Base-by-base conservation (phyloP, 2,797 vertebrate genomes). In the Gambelia wislizenii region DNA sequence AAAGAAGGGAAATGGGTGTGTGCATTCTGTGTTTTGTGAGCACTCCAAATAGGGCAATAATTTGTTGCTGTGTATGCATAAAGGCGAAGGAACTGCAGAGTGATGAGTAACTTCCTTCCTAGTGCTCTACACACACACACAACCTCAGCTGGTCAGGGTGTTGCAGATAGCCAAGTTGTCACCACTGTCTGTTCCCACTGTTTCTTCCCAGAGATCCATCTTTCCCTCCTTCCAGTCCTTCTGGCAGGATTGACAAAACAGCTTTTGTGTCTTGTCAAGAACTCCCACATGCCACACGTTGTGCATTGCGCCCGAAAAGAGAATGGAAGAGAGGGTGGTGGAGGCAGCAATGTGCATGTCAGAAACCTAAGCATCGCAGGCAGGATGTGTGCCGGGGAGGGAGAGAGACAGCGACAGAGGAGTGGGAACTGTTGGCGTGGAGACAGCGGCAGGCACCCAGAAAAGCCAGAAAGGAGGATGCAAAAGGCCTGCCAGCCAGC, bases 101-200 rank as follows among this genome's bases (percentile, higher is more conserved):
- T 9, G 49, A 47, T 88, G 77, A 91, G 75, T 75, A 88, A 88
- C 47, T 91, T 88, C 86, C 86, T 91, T 85, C 47, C 89, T 76
- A 42, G 10, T 18, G 44, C 6, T 67, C n/a, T n/a, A n/a, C n/a
- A 30, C 1, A 7, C 54, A 18, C n/a, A 52, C 16, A 59, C 84
- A 2, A n/a, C 52, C 64, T 70, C 69, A 30, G 39, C 16, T 72
- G 83, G n/a, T 18, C 9, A 49, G 42, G 42, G 27, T 1, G 22
- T 70, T 42, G 64, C 52, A 77, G 72, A 72, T 18, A 30, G 22
- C 59, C 47, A 70, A 59, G 1, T 54, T n/a, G 12, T 42, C 56
- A 59, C 56, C 2, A 33, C 8, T 18, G 33, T 27, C 33, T 52
- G 22, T 7, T 33, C 8, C 8, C 20, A 20, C 18, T n/a, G 25